Conservation (phyloP, 2,888 invertebrate species). For the Cheilosia vulpina region DNA sequence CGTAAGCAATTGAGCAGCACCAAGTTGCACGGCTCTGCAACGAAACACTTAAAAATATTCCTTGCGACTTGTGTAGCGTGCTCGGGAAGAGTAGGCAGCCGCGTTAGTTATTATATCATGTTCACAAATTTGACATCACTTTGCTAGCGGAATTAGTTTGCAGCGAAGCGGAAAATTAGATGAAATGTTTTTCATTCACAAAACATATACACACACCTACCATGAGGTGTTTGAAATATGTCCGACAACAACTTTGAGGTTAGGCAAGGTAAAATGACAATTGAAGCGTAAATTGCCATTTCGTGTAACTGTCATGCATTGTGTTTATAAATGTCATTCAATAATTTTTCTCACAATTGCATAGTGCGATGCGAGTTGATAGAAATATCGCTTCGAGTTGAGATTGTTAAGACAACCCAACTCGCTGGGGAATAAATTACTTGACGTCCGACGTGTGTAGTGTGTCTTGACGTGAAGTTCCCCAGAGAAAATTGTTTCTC, state of each 20-base stretch:
- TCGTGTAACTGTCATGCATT: slow-evolving; percentile 40
- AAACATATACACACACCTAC: background rate
- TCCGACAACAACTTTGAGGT: background rate
- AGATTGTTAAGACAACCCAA: slow-evolving; percentile 12
- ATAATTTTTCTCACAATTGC: background rate
- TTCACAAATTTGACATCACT: slow-evolving; percentile 50
- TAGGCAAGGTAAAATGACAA: slow-evolving; percentile 33
- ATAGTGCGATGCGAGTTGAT: background rate
- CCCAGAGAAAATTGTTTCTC: slow-evolving; percentile 5
- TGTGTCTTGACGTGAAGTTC: background rate
- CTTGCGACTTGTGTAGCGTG: background rate
- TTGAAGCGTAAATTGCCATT: slow-evolving; percentile 34
- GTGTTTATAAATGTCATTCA: slow-evolving; percentile 11
- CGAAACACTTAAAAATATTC: slow-evolving; percentile 42
- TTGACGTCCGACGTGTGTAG: slow-evolving; percentile 1
- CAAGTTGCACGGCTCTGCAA: slow-evolving; percentile 19
- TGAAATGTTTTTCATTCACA: background rate
- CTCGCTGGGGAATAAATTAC: slow-evolving; percentile 39
- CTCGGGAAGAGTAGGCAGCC: background rate
- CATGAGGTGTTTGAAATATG: too few relatives aligned
- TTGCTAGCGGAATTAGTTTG: slow-evolving; percentile 29
- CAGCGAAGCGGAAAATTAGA: slow-evolving; percentile 44
- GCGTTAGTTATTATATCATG: slow-evolving; percentile 28
- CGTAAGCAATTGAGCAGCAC: slow-evolving; percentile 56
- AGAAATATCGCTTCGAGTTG: slow-evolving; percentile 19